Conservation (phyloP, 2,888 invertebrate genomes). For the Microctonus hyperodae region DNA sequence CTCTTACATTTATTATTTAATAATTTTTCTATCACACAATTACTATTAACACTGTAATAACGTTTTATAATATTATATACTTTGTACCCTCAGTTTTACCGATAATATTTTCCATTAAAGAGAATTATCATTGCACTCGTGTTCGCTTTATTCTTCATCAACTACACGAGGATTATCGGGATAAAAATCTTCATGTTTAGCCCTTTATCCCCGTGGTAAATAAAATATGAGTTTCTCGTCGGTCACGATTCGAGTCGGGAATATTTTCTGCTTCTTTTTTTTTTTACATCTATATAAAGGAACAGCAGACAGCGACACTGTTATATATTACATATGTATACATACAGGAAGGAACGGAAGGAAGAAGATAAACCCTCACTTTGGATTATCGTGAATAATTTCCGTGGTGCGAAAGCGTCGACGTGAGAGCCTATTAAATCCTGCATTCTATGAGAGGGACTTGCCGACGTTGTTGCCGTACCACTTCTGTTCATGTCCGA, state of each 20-base stretch:
- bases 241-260: constrained; percentile 17
- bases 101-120: background rate
- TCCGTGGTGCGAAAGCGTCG: constrained; percentile 28
- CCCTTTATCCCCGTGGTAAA: constrained; percentile 22
- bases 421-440: constrained; percentile 32
- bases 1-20: background rate
- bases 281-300: background rate
- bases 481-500: constrained; percentile 25
- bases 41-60: background rate
- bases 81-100: background rate
- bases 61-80: background rate
- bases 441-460: constrained; percentile 22
- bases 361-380: constrained; percentile 18
- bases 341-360: background rate
- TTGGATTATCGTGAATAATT: constrained; percentile 41
- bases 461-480: background rate
- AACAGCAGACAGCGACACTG: background rate
- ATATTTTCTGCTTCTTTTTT: constrained; percentile 15
- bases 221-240: constrained; percentile 26
- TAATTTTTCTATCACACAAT: background rate
- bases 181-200: constrained; percentile 14
- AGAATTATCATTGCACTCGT: background rate
- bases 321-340: background rate
- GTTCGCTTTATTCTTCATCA: constrained; percentile 6
- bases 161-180: constrained; percentile 7